Conservation (phyloP, 2,888 invertebrate genomes). For the Flexamia atlantica region DNA sequence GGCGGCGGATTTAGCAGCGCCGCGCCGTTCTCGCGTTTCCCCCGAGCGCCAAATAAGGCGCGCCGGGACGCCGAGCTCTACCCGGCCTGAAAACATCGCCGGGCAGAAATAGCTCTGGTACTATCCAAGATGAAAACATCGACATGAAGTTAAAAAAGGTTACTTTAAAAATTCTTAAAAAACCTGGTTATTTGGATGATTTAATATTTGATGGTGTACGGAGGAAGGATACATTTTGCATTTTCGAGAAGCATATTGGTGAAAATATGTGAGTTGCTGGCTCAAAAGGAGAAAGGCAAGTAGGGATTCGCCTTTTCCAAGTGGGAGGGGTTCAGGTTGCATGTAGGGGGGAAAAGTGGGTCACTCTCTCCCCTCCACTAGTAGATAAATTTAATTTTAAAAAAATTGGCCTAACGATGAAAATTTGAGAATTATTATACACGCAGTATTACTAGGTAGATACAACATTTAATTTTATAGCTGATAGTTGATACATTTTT, state of each 20-base stretch:
- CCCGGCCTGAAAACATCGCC: slow-evolving; percentile 5
- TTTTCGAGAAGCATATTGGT: neutral
- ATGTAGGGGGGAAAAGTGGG: slow-evolving; percentile 3
- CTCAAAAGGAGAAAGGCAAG: slow-evolving; percentile 12
- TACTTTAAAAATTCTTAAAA: too few species aligned
- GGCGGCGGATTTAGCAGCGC: slow-evolving; percentile 18
- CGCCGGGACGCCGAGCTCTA: neutral
- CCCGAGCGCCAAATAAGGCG: slow-evolving; percentile 20
- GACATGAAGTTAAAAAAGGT: too few species aligned
- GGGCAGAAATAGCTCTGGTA: neutral
- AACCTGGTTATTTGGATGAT: too few species aligned
- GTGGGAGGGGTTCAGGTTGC: slow-evolving; percentile 10
- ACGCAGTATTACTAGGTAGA: too few species aligned
- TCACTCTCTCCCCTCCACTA: neutral
- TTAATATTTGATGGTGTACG: neutral
- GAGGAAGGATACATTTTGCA: neutral
- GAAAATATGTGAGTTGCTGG: neutral
- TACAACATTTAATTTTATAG: too few species aligned
- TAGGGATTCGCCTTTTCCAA: neutral
- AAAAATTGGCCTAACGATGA: too few species aligned
- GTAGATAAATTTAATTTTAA: too few species aligned
- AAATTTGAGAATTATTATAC: too few species aligned
- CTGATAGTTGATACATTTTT: too few species aligned
- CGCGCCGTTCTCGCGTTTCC: slow-evolving; percentile 37
- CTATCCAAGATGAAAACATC: neutral